These are phyloP conservation scores for Hesperia comma DNA, from an alignment of 2,888 invertebrate genomes.

Conservation along the genomic window DNA sequence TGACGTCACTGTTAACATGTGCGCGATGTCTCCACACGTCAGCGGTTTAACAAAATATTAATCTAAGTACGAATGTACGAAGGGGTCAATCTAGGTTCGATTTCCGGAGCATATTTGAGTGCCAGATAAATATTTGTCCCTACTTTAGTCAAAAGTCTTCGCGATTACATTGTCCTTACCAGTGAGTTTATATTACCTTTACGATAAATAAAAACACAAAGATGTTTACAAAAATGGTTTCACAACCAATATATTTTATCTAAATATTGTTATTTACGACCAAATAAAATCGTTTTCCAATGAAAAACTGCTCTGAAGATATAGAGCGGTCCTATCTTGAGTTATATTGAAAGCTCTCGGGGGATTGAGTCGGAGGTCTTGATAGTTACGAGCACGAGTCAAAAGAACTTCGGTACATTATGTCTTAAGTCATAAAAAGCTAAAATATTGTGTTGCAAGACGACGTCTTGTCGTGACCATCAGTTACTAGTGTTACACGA, in stretches of 20 bases:
- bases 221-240: background rate
- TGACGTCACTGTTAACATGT: no score
- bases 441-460: background rate
- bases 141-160: no score
- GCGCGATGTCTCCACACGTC: no score
- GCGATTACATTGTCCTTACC: no score
- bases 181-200: no score
- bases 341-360: slow-evolving; percentile 19
- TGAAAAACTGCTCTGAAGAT: slow-evolving; percentile 37
- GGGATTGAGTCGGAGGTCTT: slow-evolving; percentile 9
- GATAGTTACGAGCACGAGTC: slow-evolving; percentile 2
- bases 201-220: background rate
- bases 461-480: no score
- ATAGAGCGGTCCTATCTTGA: slow-evolving; percentile 40
- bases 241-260: background rate
- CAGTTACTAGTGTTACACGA: no score
- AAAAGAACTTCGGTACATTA: background rate
- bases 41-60: no score
- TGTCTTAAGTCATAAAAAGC: background rate
- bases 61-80: no score
- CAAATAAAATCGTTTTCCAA: slow-evolving; percentile 26
- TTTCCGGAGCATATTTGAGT: no score
- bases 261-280: slow-evolving; percentile 11
- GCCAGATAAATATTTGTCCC: no score
- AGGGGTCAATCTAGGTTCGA: no score